Percentiles rank a stretch among this genome's conserved stretches.
Evolutionary conservation across 2,113 vertebrate species (phyloP).

Genomic region (Columba janthina): DNA sequence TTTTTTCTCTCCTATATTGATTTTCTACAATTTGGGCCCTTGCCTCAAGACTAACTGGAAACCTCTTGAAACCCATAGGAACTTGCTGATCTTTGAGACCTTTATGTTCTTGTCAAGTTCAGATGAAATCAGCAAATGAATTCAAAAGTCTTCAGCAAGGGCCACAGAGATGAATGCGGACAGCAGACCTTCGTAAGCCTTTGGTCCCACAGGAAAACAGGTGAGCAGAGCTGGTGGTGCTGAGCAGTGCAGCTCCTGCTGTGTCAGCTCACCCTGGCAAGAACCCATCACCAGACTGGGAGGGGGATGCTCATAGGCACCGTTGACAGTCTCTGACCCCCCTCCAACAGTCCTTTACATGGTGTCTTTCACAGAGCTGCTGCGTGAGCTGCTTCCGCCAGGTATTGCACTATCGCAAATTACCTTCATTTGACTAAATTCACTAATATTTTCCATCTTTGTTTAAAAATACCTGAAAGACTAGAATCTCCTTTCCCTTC

Average conservation of each 20-base stretch:
- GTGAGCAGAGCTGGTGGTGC: accelerated
- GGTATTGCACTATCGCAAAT: background rate
- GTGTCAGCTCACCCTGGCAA: background rate
- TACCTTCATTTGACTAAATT: background rate
- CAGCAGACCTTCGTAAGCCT: background rate
- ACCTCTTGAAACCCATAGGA: background rate
- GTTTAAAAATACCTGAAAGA: background rate
- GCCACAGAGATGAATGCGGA: background rate
- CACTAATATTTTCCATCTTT: background rate
- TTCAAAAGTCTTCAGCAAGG: background rate
- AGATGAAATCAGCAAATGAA: background rate
- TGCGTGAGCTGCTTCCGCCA: background rate
- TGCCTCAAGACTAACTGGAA: background rate
- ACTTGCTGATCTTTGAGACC: background rate
- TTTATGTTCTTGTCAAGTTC: background rate
- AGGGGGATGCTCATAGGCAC: background rate
- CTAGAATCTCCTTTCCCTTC: background rate
- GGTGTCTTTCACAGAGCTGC: background rate
- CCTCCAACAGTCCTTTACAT: background rate
- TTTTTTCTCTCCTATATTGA: background rate
- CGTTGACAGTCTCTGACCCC: too few relatives aligned
- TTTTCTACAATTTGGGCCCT: background rate
- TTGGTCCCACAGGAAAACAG: background rate
- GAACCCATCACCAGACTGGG: background rate
- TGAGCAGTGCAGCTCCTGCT: background rate